Percentiles rank a stretch among this genome's conserved stretches.
phyloP scores from a whole-genome alignment of 1,140 invertebrate genomes.

The Cyclina sinensis region DNA sequence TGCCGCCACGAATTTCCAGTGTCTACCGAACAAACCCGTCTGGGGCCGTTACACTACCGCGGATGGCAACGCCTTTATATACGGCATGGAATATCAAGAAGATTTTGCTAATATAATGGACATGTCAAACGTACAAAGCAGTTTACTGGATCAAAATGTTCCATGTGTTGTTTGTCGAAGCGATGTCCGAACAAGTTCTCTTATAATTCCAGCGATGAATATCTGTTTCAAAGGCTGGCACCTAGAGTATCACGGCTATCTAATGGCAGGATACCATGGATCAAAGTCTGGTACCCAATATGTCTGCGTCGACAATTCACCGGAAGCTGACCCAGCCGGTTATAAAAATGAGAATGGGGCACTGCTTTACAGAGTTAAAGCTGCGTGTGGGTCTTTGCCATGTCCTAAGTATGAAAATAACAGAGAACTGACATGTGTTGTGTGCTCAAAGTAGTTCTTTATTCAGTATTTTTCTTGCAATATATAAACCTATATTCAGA shows the following conservation, averaged over 20 bases:
- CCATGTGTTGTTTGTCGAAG: constrained; percentile 68
- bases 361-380: constrained; percentile 66
- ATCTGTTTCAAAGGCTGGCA: constrained; percentile 71
- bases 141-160: constrained; percentile 38
- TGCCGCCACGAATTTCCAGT: background rate
- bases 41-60: background rate
- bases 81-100: constrained; percentile 16
- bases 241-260: constrained; percentile 67
- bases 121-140: background rate
- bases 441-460: constrained; percentile 69
- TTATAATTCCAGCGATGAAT: constrained; percentile 74
- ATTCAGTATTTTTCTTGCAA: too few species aligned
- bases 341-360: constrained; percentile 50
- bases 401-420: constrained; percentile 69
- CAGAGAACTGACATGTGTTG: constrained; percentile 70
- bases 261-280: background rate
- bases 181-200: background rate
- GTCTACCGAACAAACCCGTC: background rate
- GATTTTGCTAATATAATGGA: background rate
- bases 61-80: background rate
- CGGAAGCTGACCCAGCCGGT: constrained; percentile 52
- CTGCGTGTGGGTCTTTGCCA: constrained; percentile 63
- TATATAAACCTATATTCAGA: too few species aligned
- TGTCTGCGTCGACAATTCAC: constrained; percentile 23
- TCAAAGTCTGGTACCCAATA: background rate